phyloP scores from a whole-genome alignment of 2,888 invertebrate species.

The Apamea crenata region DNA sequence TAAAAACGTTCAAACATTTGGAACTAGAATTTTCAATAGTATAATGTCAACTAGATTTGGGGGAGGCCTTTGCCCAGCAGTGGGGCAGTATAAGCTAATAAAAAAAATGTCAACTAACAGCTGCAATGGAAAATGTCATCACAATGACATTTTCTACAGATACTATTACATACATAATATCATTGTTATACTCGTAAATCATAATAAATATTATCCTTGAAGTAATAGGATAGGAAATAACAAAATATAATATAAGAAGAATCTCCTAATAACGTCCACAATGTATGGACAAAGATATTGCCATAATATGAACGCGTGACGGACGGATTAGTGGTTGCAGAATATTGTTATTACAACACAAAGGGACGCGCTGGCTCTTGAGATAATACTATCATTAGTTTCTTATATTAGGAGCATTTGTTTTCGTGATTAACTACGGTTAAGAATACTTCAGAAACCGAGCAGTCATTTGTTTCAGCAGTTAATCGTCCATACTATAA shows the following conservation, averaged over 20 bases:
- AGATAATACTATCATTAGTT: constrained; percentile 17
- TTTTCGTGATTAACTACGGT: background rate
- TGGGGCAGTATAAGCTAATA: too few relatives aligned
- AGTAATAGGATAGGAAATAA: constrained; percentile 17
- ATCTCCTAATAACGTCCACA: constrained; percentile 20
- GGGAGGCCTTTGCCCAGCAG: too few relatives aligned
- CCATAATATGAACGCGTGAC: constrained; percentile 21
- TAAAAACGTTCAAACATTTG: too few relatives aligned
- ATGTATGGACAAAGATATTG: constrained; percentile 34
- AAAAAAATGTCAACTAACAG: too few relatives aligned
- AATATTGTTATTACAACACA: constrained; percentile 39
- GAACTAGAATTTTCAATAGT: too few relatives aligned
- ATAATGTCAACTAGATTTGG: too few relatives aligned
- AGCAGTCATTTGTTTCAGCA: background rate
- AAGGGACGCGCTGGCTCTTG: background rate
- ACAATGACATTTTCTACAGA: background rate
- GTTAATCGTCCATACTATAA: background rate
- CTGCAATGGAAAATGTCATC: too few relatives aligned
- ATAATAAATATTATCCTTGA: background rate
- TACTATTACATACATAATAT: too few relatives aligned
- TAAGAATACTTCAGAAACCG: background rate
- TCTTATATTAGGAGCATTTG: background rate
- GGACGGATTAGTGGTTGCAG: constrained; percentile 27
- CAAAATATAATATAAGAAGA: constrained; percentile 13
- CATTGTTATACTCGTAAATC: background rate